A percentile compares a stretch with the other conserved stretches of the same genome.
These are phyloP conservation scores for Ctenoplectra terminalis DNA, from an alignment of 1,140 invertebrate species.

Conservation along the genomic window DNA sequence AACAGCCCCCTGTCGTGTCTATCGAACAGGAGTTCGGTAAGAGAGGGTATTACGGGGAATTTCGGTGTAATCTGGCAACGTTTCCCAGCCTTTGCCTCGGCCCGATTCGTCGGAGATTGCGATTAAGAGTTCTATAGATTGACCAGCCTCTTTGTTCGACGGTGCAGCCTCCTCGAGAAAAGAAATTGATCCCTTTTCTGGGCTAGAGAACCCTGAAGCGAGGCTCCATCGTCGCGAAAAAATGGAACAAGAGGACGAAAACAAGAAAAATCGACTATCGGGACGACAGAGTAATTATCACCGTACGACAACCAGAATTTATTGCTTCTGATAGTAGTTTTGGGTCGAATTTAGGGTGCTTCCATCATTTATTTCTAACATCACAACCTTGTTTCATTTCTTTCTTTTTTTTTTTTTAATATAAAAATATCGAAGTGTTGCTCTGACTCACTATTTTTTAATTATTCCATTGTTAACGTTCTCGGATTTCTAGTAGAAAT, in stretches of 20 bases:
- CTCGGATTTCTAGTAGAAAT: too few relatives aligned
- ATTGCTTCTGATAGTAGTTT: too few relatives aligned
- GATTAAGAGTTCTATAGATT: constrained; percentile 43
- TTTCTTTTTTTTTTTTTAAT: too few relatives aligned
- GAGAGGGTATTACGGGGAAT: constrained; percentile 25
- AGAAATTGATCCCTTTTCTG: constrained; percentile 23
- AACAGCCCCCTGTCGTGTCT: background rate
- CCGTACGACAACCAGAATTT: too few relatives aligned
- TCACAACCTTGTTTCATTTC: too few relatives aligned
- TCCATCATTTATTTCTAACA: too few relatives aligned
- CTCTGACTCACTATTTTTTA: too few relatives aligned
- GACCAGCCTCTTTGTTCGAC: constrained; percentile 9
- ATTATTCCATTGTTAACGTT: too few relatives aligned
- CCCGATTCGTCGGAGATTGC: constrained; percentile 40
- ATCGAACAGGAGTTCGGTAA: background rate
- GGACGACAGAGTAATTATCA: constrained; percentile 22
- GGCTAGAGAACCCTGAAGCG: background rate
- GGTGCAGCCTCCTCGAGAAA: constrained; percentile 10
- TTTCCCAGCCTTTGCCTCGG: constrained; percentile 1
- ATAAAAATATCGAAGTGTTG: too few relatives aligned
- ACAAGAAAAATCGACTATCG: background rate
- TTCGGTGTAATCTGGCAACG: constrained; percentile 35
- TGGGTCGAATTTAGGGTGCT: too few relatives aligned
- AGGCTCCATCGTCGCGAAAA: background rate
- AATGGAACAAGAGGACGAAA: too few relatives aligned